Conservation (phyloP, 2,797 vertebrate genomes). For the Lepus oiostolus region DNA sequence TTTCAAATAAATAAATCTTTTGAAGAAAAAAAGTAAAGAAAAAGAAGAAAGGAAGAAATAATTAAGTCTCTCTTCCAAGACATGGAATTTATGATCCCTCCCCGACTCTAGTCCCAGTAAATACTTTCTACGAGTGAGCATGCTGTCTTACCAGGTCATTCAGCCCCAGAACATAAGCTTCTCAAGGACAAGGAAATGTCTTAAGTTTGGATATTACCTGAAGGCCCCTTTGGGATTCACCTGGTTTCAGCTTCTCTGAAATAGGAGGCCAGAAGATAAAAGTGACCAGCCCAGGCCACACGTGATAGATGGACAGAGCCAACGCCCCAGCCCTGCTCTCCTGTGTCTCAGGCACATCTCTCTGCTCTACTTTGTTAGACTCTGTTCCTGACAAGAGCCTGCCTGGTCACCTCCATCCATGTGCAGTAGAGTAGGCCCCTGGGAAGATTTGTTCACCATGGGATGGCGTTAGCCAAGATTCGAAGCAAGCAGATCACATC, state of each 20-base stretch:
- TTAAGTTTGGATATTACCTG: neutral
- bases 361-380: neutral
- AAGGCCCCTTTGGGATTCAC: neutral
- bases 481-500: neutral
- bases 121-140: neutral
- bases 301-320: rapidly evolving
- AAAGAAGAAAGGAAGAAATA: too few relatives aligned
- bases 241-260: neutral
- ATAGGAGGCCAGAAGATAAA: neutral
- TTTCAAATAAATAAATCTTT: too few relatives aligned
- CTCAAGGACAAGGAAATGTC: neutral
- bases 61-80: neutral
- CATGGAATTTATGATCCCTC: neutral
- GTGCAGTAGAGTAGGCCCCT: neutral
- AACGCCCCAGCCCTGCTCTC: neutral
- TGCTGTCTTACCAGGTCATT: rapidly evolving
- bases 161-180: neutral
- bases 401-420: neutral
- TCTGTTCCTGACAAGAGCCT: neutral
- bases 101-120: rapidly evolving
- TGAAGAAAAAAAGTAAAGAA: too few relatives aligned
- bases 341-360: neutral
- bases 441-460: neutral
- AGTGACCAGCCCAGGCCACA: neutral
- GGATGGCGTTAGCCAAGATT: neutral